These are phyloP conservation scores for Eilema griseolum DNA, from an alignment of 2,888 invertebrate genomes.

Conservation along the genomic window DNA sequence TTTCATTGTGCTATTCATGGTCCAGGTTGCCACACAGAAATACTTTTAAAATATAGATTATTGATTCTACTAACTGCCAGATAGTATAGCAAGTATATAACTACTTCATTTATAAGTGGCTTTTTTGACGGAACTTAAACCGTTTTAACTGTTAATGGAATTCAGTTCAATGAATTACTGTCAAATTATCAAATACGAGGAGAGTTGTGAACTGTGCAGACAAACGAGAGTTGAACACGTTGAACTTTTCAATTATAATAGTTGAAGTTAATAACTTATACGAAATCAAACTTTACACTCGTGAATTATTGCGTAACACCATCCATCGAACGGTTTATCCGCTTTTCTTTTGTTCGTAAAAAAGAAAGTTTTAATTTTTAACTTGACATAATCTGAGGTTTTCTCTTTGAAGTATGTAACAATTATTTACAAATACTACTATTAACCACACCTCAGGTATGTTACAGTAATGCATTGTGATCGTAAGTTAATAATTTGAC, in stretches of 20 bases:
- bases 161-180: not conserved
- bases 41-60: not conserved
- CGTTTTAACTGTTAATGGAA: not conserved
- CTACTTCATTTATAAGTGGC: not conserved
- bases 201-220: not conserved
- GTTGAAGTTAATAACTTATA: conserved; percentile 12
- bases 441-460: not conserved
- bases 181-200: not conserved
- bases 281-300: conserved; percentile 8
- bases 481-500: not conserved
- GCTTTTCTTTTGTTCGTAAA: conserved; percentile 50
- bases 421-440: too few relatives aligned
- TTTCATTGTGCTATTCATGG: too few relatives aligned
- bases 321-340: conserved; percentile 20
- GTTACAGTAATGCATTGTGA: not conserved
- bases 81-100: not conserved
- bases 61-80: not conserved
- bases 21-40: not conserved
- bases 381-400: conserved; percentile 40
- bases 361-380: conserved; percentile 40
- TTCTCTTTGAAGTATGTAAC: conserved; percentile 27
- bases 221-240: conserved; percentile 3
- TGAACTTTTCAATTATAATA: conserved; percentile 19
- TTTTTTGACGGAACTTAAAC: not conserved
- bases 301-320: conserved; percentile 40